Evolutionary conservation across 2,797 vertebrate species (phyloP).

Genomic region (Syndactyla subalaris): DNA sequence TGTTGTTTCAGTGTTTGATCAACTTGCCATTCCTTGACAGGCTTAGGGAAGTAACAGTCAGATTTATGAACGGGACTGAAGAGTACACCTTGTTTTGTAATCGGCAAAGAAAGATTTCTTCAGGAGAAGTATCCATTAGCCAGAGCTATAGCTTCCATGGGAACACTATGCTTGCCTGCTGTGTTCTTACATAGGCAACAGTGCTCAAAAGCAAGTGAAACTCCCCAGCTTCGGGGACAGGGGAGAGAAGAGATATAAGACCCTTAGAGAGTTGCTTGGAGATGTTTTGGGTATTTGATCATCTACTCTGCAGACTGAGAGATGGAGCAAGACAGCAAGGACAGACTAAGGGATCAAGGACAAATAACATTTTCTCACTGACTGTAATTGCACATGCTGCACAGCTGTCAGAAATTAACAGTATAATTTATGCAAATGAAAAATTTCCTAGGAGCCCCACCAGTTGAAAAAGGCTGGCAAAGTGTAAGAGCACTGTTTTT

Average conservation of each 20-base stretch:
- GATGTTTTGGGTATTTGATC: not conserved
- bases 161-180: not conserved
- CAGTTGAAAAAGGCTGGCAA: not conserved
- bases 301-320: not conserved
- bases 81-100: not conserved
- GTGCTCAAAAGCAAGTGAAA: not conserved
- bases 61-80: not conserved
- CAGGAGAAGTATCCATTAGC: not conserved
- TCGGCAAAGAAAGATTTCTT: not conserved
- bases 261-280: not conserved
- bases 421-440: not conserved
- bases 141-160: not conserved
- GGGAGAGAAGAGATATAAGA: not conserved
- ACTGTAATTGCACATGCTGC: not conserved
- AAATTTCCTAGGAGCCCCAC: not conserved
- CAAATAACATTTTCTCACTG: not conserved
- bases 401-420: not conserved
- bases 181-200: not conserved
- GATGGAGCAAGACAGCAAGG: not conserved
- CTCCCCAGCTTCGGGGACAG: rapidly evolving
- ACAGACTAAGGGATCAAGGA: not conserved
- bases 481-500: not conserved
- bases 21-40: not conserved
- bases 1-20: not conserved
- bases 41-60: not conserved